A percentile compares a stretch with the other conserved stretches of the same genome.
Conservation (phyloP, 2,113 vertebrate genomes). For the Zapus hudsonius region DNA sequence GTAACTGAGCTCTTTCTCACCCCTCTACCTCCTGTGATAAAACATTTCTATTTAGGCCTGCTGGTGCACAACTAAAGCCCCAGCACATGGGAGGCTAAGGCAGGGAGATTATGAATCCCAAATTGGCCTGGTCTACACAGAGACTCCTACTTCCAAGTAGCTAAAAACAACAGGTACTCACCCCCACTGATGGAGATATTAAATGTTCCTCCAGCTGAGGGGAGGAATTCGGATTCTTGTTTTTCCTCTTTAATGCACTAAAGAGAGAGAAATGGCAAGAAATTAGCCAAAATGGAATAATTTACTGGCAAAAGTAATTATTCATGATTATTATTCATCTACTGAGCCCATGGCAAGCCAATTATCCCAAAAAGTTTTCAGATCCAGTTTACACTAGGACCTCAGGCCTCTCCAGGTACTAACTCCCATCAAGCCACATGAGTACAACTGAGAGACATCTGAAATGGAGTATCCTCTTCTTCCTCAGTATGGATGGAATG, state of each 20-base stretch:
- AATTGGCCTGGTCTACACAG: neutral
- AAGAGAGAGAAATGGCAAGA: slow-evolving; percentile 47
- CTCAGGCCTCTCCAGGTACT: neutral
- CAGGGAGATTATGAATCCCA: neutral
- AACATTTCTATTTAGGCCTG: neutral
- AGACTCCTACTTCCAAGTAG: neutral
- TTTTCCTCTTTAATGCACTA: slow-evolving; percentile 69
- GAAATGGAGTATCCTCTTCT: neutral
- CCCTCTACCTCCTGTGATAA: neutral
- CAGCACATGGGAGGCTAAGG: neutral
- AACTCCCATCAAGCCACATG: neutral
- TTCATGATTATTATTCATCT: neutral
- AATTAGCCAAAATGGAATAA: slow-evolving; percentile 53
- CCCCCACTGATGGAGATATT: slow-evolving; percentile 91
- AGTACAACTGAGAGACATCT: slow-evolving; percentile 15
- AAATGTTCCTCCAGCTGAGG: slow-evolving; percentile 82
- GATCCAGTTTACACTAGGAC: slow-evolving; percentile 17
- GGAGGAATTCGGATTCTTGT: slow-evolving; percentile 74
- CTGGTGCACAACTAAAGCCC: neutral
- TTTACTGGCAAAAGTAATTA: slow-evolving; percentile 43
- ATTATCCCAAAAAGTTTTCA: slow-evolving; percentile 35
- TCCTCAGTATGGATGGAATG: too few species aligned
- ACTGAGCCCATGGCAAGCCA: neutral
- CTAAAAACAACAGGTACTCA: slow-evolving; percentile 69
- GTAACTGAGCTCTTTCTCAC: slow-evolving; percentile 11